A percentile compares a stretch with the other conserved stretches of the same genome.
Conservation (phyloP, 2,888 invertebrate genomes). For the Brachynemurus nebulosus region DNA sequence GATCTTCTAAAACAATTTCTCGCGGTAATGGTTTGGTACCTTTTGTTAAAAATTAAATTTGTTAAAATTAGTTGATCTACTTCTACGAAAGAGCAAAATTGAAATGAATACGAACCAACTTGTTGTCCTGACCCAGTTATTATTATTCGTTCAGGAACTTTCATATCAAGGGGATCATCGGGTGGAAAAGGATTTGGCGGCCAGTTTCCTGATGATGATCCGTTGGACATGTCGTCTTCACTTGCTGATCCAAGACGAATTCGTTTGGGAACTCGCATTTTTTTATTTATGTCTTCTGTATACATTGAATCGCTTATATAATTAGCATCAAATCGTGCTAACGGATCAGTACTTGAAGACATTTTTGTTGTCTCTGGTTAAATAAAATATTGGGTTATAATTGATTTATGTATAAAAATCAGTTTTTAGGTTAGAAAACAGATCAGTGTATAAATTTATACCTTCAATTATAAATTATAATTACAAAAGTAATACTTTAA, state of each 20-base stretch:
- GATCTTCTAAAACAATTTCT: conserved; percentile 75
- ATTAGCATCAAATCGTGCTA: conserved; percentile 41
- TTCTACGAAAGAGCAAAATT: not conserved
- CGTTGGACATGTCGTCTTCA: conserved; percentile 47
- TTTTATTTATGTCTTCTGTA: conserved; percentile 62
- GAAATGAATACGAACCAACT: conserved; percentile 32
- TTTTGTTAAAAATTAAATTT: conserved; percentile 25
- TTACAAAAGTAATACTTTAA: no score
- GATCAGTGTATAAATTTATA: no score
- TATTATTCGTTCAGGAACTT: conserved; percentile 85
- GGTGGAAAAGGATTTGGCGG: conserved; percentile 49
- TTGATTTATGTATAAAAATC: no score
- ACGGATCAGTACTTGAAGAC: conserved; percentile 7
- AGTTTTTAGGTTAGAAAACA: no score
- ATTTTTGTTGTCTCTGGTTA: not conserved
- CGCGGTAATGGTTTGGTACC: conserved; percentile 75
- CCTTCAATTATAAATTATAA: no score
- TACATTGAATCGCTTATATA: conserved; percentile 42
- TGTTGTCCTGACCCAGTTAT: conserved; percentile 69
- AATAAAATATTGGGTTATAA: not conserved
- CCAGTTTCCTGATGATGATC: conserved; percentile 28
- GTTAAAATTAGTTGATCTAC: not conserved
- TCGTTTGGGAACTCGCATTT: conserved; percentile 69
- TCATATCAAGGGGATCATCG: conserved; percentile 75
- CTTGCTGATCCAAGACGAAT: conserved; percentile 64